Base-by-base conservation (phyloP, 2,797 vertebrate species). In the Sebastes goodei region DNA sequence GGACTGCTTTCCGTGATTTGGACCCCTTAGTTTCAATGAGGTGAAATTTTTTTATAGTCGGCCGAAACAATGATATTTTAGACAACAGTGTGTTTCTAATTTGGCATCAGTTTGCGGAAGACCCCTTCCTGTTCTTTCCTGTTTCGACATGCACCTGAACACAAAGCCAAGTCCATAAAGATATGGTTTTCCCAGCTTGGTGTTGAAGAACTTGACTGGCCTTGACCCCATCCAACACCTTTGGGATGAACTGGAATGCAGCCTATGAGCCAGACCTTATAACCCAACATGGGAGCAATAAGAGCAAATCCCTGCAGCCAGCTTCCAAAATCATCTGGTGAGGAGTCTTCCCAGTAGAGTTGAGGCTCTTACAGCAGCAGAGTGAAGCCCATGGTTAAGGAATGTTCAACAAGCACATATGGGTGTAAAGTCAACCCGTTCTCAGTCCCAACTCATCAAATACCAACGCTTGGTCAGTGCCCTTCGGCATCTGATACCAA, bases 281-380 rank as follows among this genome's bases (percentile, higher is more conserved):
- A 17, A 4, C n/a, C 17, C 38, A 66, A 29, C 15, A 46, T 7
- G 38, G 64, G 23, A 10, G 25, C 33, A 64, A 38, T 15, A 21
- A 25, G 7, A 46, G 42, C 53, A 80, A 73, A 80, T 57, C 33
- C 46, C 46, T 42, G 12, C 60, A 71, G 32, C 67, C 14, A 55
- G 59, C 12, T 67, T 64, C 3, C 10, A 15, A 46, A 57, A 35
- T 33, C 59, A 35, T 33, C 59, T 63, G 23, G 25, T 21, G 49
- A 10, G 49, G 56, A 57, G 35, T 38, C 21, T 49, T 30, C 52
- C 49, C 3, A 23, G 60, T 7, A 25, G 38, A 72, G 42, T 1
- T 14, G 5, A 32, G 20, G 60, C n/a, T 32, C n/a, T 30, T 23
- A 21, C 0, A 46, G 65, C 17, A 14, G 7, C n/a, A 74, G 4